These are phyloP conservation scores for Diuraphis noxia DNA, from an alignment of 1,140 invertebrate species.

Conservation along the genomic window DNA sequence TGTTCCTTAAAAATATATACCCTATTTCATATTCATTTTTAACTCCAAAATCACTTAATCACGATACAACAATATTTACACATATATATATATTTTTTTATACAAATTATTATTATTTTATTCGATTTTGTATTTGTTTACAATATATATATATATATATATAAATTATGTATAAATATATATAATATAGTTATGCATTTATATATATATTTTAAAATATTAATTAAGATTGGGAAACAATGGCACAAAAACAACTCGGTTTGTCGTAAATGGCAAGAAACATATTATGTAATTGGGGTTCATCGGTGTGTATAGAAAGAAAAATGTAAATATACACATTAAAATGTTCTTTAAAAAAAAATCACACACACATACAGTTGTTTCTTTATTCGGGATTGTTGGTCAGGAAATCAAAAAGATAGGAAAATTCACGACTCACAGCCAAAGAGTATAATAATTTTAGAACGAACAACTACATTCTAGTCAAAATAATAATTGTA, in stretches of 20 bases:
- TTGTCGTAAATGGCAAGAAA: slow-evolving; percentile 43
- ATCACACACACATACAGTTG: background rate
- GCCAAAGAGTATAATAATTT: background rate
- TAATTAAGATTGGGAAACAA: slow-evolving; percentile 20
- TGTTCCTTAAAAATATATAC: slow-evolving; percentile 48
- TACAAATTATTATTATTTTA: slow-evolving; percentile 41
- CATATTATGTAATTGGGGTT: background rate
- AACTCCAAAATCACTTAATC: slow-evolving; percentile 32
- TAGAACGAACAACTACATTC: background rate
- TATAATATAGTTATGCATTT: background rate
- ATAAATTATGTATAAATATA: background rate
- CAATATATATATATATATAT: background rate
- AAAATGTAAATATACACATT: background rate
- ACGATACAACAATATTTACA: slow-evolving; percentile 47
- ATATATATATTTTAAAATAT: background rate
- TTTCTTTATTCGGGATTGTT: background rate
- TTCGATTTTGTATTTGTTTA: slow-evolving; percentile 12
- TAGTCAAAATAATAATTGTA: background rate
- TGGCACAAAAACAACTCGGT: slow-evolving; percentile 37
- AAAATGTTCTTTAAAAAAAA: background rate
- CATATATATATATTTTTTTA: slow-evolving; percentile 12
- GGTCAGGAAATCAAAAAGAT: background rate
- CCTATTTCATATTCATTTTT: slow-evolving; percentile 15
- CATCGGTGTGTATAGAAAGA: background rate
- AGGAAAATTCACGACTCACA: slow-evolving; percentile 29